Conservation (phyloP, 37 sponge, comb jelly and placozoan species). For the Spongilla lacustris region DNA sequence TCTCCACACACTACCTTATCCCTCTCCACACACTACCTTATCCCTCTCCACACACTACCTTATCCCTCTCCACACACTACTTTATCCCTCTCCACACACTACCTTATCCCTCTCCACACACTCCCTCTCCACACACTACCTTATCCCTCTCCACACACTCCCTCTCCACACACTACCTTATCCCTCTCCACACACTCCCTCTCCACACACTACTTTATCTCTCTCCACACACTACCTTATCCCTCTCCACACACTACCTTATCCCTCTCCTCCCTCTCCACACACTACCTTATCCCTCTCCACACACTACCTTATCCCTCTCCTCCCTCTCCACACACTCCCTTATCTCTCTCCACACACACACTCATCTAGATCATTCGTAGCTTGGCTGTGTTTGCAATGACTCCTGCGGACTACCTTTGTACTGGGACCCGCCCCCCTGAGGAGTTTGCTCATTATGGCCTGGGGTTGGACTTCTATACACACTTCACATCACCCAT, state of each 20-base stretch:
- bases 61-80: no score
- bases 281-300: neutral
- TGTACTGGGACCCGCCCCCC: constrained; percentile 40
- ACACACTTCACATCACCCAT: constrained; percentile 91
- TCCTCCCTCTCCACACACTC: neutral
- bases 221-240: neutral
- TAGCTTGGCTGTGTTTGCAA: constrained; percentile 64
- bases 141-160: neutral
- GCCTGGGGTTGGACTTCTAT: constrained; percentile 75
- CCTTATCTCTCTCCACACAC: neutral
- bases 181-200: neutral
- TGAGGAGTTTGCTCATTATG: constrained; percentile 73
- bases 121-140: no score
- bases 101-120: no score
- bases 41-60: neutral
- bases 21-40: no score
- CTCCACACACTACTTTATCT: no score
- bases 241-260: no score
- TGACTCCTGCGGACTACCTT: constrained; percentile 68
- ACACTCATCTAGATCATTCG: constrained; percentile 42
- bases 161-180: neutral
- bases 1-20: neutral
- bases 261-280: neutral
- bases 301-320: no score
- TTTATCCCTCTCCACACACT: neutral